A percentile compares a stretch with the other conserved stretches of the same genome.
Conservation (phyloP, 2,113 vertebrate species). For the Urocitellus parryii region DNA sequence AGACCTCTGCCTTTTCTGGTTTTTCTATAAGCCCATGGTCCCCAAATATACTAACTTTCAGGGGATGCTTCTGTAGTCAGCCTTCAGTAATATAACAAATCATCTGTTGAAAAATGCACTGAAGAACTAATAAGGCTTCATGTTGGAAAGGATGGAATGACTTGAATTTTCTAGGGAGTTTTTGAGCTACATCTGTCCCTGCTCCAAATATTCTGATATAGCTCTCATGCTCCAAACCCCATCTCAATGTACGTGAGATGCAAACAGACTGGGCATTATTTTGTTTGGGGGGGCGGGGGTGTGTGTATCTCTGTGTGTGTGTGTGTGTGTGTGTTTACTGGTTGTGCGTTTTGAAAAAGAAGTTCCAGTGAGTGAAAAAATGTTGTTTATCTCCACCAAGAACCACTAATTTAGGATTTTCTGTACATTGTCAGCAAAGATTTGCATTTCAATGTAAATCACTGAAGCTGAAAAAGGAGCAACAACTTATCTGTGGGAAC, state of each 20-base stretch:
- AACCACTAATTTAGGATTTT: neutral
- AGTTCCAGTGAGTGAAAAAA: neutral
- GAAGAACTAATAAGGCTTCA: neutral
- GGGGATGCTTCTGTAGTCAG: neutral
- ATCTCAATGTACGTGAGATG: neutral
- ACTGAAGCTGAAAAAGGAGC: neutral
- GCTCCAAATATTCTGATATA: neutral
- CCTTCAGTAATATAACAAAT: neutral
- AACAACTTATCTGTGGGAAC: neutral
- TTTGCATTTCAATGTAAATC: neutral
- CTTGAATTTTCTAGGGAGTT: neutral
- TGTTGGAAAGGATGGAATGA: neutral
- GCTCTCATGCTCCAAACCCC: neutral
- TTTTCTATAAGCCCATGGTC: neutral
- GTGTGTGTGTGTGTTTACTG: neutral
- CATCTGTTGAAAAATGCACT: neutral
- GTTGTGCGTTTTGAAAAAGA: neutral
- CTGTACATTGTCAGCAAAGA: neutral
- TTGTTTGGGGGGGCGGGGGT: neutral
- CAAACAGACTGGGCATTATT: neutral
- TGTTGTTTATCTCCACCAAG: neutral
- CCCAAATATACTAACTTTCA: neutral
- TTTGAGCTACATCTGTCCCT: neutral
- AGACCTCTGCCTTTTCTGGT: neutral
- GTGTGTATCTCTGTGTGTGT: neutral